A percentile compares a stretch with the other conserved stretches of the same genome.
These are phyloP conservation scores for Rhodinocichla rosea DNA, from an alignment of 2,113 vertebrate species.

Conservation along the genomic window DNA sequence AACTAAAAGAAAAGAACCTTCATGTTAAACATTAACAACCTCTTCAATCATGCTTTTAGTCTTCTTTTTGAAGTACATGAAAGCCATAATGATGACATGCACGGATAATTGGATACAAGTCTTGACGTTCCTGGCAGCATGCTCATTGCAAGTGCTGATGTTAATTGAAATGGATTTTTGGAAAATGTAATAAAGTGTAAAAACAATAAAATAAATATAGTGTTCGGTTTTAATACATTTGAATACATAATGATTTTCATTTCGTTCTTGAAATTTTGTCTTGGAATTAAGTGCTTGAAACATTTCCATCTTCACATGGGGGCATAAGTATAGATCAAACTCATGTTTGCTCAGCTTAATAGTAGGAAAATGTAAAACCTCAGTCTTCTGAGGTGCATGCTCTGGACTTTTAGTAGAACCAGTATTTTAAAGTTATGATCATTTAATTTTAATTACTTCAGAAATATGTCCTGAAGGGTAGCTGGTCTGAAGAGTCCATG, in stretches of 20 bases:
- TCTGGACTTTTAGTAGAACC: background rate
- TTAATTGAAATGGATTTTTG: background rate
- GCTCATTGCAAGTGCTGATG: background rate
- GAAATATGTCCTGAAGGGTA: background rate
- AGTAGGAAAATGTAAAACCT: background rate
- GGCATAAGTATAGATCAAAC: conserved; percentile 25
- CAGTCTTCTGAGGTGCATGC: background rate
- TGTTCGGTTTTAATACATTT: background rate
- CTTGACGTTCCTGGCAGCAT: background rate
- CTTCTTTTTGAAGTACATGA: conserved; percentile 4
- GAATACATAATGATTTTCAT: background rate
- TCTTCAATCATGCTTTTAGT: conserved; percentile 18
- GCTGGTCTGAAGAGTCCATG: background rate
- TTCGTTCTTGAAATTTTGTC: conserved; percentile 44
- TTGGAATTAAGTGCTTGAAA: conserved; percentile 35
- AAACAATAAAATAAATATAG: conserved; percentile 4
- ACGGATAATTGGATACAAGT: background rate
- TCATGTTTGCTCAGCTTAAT: conserved; percentile 8
- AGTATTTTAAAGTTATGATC: background rate
- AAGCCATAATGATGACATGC: background rate
- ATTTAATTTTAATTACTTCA: background rate
- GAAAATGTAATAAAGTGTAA: background rate
- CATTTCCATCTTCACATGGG: background rate
- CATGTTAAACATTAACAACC: conserved; percentile 8
- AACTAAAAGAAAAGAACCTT: conserved; percentile 20